Conservation (phyloP, 2,888 invertebrate genomes). For the Ariolimax columbianus region DNA sequence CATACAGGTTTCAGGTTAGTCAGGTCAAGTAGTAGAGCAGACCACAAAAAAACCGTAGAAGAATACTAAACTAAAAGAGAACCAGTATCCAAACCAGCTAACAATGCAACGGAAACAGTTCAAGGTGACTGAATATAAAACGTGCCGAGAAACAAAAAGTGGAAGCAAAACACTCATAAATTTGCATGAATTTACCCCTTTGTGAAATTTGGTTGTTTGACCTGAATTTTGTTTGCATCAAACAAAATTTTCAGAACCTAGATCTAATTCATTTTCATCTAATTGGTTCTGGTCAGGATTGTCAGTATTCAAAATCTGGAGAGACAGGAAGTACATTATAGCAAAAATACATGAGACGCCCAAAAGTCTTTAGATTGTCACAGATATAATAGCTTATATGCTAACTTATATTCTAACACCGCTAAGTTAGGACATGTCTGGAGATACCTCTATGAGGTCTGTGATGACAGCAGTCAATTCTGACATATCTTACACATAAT, state of each 20-base stretch:
- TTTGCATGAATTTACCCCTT: constrained; percentile 28
- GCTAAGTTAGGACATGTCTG: no score
- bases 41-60: neutral
- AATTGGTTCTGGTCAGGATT: constrained; percentile 20
- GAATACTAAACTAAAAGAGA: constrained; percentile 12
- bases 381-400: no score
- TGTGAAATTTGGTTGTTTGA: neutral
- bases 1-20: neutral
- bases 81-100: constrained; percentile 24
- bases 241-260: constrained; percentile 48
- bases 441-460: no score
- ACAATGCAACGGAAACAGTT: constrained; percentile 24
- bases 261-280: constrained; percentile 46
- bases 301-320: constrained; percentile 46
- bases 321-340: constrained; percentile 25
- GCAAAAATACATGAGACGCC: neutral
- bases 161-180: constrained; percentile 40
- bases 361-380: no score
- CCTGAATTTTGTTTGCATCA: constrained; percentile 28
- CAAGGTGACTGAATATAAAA: neutral
- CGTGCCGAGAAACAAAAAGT: constrained; percentile 14
- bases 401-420: no score
- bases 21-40: neutral
- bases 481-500: no score
- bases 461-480: no score